phyloP scores from a whole-genome alignment of 30 jellyfish, hydroid and myxozoan genomes.

The Aurelia sp. region DNA sequence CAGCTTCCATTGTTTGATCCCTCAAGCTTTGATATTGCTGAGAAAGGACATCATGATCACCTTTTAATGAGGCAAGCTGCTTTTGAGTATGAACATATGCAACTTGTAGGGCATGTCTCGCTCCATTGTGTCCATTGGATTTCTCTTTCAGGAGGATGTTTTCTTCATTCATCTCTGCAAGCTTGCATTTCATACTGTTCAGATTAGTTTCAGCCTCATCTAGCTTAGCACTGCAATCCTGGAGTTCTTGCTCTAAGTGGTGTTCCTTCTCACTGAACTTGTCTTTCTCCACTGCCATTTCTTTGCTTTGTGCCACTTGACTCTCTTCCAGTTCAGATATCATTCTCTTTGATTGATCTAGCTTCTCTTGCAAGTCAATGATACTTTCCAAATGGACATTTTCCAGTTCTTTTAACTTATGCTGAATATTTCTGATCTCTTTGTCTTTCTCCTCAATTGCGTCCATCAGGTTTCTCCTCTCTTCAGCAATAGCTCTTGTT shows the following conservation, averaged over 20 bases:
- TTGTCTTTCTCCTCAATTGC: neutral
- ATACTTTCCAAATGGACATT: neutral
- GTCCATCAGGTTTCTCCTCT: slow-evolving; percentile 41
- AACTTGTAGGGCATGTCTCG: slow-evolving; percentile 78
- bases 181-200: neutral
- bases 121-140: slow-evolving; percentile 69
- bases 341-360: neutral
- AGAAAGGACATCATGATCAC: slow-evolving; percentile 52
- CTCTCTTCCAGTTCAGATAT: neutral
- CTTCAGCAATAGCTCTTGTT: slow-evolving; percentile 9
- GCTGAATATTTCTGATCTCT: neutral
- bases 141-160: slow-evolving; percentile 50
- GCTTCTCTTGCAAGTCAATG: neutral
- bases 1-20: slow-evolving; percentile 35
- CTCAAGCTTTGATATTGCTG: slow-evolving; percentile 35
- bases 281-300: neutral
- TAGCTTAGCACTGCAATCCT: slow-evolving; percentile 1
- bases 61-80: slow-evolving; percentile 69
- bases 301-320: neutral
- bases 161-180: slow-evolving; percentile 31
- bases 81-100: slow-evolving; percentile 76
- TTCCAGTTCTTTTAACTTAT: neutral
- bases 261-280: neutral
- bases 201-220: neutral
- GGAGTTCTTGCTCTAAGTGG: neutral